Evolutionary conservation across 2,113 vertebrate genomes (phyloP), one percentile per base, ranked within the genome.

Genomic region (Hoplias malabaricus): DNA sequence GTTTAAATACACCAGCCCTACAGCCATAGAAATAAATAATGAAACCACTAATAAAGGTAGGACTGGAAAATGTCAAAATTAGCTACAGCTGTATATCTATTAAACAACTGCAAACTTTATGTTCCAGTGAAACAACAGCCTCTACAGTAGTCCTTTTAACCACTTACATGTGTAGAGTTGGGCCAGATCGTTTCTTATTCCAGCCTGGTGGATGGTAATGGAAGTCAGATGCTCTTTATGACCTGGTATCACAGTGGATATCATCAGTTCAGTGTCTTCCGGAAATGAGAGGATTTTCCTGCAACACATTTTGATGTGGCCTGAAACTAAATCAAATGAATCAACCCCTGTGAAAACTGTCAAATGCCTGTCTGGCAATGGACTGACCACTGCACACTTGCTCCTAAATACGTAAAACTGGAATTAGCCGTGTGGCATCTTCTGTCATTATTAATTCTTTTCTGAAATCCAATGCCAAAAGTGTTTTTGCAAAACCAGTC

Each of bases 251-350:
- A 84, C 42, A 40, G 54, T 83, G 65, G 62, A 81, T 80, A 83
- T 86, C 73, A 86, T 70, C 74, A 80, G 80, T 82, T 86, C 34
- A 78, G 50, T 80, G 77, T 87, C 57, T 84, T 65, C 82, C 88
- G 85, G 83, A 91, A 90, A 87, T 86, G 83, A 70, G 73, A 85
- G 50, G 76, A 71, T 82, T 84, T 85, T 83, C 63, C 80, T 79
- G 65, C 67, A 76, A 57, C 73, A 8, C 46, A 73, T 62, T 67
- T 23, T 67, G 69, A 40, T 85, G 42, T 72, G 61, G 76, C 63
- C 53, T 72, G 63, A 9, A 23, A 57, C 31, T 25, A 40, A 68
- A 75, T 77, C 62, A 38, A 4, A 65, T 54, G 40, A 77, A 72
- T 76, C 71, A 80, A 69, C 66, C 67, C 86, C 80, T n/a, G n/a